phyloP scores from a whole-genome alignment of 2,888 invertebrate species.

The Criorhina ranunculi region DNA sequence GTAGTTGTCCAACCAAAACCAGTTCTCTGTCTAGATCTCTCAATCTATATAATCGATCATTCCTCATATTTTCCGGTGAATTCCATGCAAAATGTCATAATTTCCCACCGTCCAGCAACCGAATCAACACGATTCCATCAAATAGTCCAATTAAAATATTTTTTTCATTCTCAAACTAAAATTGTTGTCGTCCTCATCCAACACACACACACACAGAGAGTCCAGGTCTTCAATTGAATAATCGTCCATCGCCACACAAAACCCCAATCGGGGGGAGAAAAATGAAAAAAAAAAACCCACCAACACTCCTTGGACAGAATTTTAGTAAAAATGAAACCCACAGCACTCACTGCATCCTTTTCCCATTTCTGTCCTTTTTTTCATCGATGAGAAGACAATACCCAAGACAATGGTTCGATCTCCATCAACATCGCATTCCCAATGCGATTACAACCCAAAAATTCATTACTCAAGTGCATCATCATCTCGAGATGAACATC shows the following conservation, averaged over 20 bases:
- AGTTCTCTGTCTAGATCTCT: constrained; percentile 10
- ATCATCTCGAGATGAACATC: constrained; percentile 31
- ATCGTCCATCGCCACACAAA: constrained; percentile 28
- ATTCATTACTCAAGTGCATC: constrained; percentile 76
- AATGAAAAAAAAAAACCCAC: constrained; percentile 3
- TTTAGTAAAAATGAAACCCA: constrained; percentile 34
- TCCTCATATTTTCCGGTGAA: constrained; percentile 20
- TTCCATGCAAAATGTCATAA: constrained; percentile 56
- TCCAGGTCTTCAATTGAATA: constrained; percentile 55
- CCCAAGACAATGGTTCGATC: constrained; percentile 70
- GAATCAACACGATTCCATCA: constrained; percentile 33
- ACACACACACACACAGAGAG: neutral
- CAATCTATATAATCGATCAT: constrained; percentile 34
- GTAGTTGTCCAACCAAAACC: no score
- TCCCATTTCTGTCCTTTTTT: constrained; percentile 36
- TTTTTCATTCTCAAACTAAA: constrained; percentile 21
- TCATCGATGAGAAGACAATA: constrained; percentile 49
- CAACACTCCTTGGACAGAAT: constrained; percentile 13
- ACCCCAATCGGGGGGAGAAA: constrained; percentile 5
- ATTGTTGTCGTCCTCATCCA: neutral
- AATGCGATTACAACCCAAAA: constrained; percentile 71
- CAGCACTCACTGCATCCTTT: constrained; percentile 42
- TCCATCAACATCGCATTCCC: constrained; percentile 57
- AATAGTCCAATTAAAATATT: constrained; percentile 54
- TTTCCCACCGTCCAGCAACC: constrained; percentile 31